Evolutionary conservation across 2,888 invertebrate species (phyloP), one percentile per base, ranked within the genome.

Genomic region (Netelia melanura): DNA sequence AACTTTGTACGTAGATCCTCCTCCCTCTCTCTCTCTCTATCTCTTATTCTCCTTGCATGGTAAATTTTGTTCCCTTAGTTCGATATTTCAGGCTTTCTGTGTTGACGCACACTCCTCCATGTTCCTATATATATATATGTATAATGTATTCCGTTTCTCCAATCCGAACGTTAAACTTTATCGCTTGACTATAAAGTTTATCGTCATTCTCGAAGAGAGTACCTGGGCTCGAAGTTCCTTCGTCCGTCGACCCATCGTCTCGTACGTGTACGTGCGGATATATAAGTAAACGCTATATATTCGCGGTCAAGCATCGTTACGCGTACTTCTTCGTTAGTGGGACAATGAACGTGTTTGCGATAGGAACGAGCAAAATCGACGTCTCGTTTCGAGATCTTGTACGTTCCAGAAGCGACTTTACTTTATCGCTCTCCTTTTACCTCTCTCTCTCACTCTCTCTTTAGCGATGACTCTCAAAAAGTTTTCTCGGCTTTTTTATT

Each of bases 111-210:
- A 25, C 43, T 3, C 17, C 30, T 62, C 23, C 43, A 38, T 38
- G 38, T 23, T 11, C 3, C 11, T 14, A 48, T 10, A 56, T 38
- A n/a, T 64, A 56, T 38, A n/a, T 64, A 14, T 8, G 25, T 48
- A 54, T 65, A 54, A 65, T 52, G 65, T 64, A 65, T 54, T 70
- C 48, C 56, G 48, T 56, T 62, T 62, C 44, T 21, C 14, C 44
- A 17, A 62, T 70, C 54, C 70, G 52, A 70, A 70, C 74, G 79
- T 54, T 79, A 79, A 83, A 75, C 44, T 83, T 75, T 79, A 75
- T 81, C 81, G 74, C 48, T 23, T 44, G 62, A 74, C 79, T 25
- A 70, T 79, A 83, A 83, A 83, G 70, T 83, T 83, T 74, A 79
- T 79, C 75, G 75, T 70, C 43, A 79, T 79, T 38, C 38, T 56